A percentile compares a stretch with the other conserved stretches of the same genome.
Conservation (phyloP, 2,888 invertebrate genomes). For the Phytoseiulus persimilis region DNA sequence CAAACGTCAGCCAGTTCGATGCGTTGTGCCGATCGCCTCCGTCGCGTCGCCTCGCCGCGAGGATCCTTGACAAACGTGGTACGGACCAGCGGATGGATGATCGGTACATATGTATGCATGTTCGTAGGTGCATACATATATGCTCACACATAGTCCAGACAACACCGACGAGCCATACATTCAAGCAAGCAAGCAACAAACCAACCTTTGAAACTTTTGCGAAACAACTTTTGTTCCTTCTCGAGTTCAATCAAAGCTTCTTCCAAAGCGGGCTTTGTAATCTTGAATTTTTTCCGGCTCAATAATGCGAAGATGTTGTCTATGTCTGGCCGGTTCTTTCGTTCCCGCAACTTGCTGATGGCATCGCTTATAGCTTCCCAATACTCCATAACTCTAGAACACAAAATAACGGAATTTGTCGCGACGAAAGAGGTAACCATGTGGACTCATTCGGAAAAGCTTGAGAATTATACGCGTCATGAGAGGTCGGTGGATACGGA, state of each 20-base stretch:
- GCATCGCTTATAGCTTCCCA: conserved; percentile 31
- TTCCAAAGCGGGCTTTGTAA: conserved; percentile 13
- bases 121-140: neutral
- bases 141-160: neutral
- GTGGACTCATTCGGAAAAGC: neutral
- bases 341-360: conserved; percentile 19
- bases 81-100: neutral
- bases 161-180: neutral
- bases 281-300: neutral
- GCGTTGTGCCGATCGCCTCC: too few relatives aligned
- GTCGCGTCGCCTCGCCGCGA: too few relatives aligned
- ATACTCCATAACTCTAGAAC: conserved; percentile 31
- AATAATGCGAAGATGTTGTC: conserved; percentile 33
- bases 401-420: conserved; percentile 7
- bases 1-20: too few relatives aligned
- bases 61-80: too few relatives aligned
- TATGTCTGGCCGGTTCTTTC: conserved; percentile 32
- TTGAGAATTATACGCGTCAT: too few relatives aligned
- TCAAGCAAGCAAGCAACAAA: neutral
- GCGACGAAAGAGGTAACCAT: neutral
- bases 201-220: conserved; percentile 24
- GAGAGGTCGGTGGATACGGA: too few relatives aligned
- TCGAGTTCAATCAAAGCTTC: conserved; percentile 18
- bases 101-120: neutral
- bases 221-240: conserved; percentile 20